Base-by-base conservation (phyloP, 2,888 invertebrate species). In the Odontothrips loti region DNA sequence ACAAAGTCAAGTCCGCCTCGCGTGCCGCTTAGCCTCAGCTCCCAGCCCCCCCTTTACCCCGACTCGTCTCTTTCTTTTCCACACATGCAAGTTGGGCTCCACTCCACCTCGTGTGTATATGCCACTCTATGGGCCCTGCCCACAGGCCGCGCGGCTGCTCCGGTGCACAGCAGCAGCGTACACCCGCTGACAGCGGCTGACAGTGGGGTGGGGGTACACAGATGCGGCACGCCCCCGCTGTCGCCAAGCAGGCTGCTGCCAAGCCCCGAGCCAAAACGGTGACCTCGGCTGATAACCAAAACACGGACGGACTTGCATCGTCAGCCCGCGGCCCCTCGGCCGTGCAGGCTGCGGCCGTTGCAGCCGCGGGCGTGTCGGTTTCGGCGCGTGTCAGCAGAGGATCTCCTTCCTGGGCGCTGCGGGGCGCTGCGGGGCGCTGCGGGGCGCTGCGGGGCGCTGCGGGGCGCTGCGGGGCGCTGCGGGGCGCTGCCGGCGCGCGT, bases 201-300 rank as follows among this genome's bases (percentile, higher is more conserved):
- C 20, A 15, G 20, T 17, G 58, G 15, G 17, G 17, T 15, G 17
- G 58, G 34, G 34, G 34, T 43, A 20, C 58, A n/a, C 58, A 6
- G n/a, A 58, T 6, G 58, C 58, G 58, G 58, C 58, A 17, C 17
- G 58, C 58, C 20, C 58, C 12, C 17, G 20, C 20, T 58, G 20
- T 20, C 17, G 58, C 58, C 11, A n/a, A 17, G 58, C 58, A 58
- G 58, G 17, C 58, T 58, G 20, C 17, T 15, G 58, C 58, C 58
- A 58, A 58, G 4, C 58, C 58, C 58, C 12, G 20, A 4, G 58
- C 58, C 58, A 17, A 20, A n/a, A 6, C 58, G 20, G 6, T 8
- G 58, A 58, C 20, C 58, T 58, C 58, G 58, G n/a, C 58, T n/a
- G 58, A 58, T 58, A 58, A 58, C 58, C 58, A 58, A 58, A 58